These are phyloP conservation scores for Silurus glanis DNA, from an alignment of 2,113 vertebrate species.

Conservation along the genomic window DNA sequence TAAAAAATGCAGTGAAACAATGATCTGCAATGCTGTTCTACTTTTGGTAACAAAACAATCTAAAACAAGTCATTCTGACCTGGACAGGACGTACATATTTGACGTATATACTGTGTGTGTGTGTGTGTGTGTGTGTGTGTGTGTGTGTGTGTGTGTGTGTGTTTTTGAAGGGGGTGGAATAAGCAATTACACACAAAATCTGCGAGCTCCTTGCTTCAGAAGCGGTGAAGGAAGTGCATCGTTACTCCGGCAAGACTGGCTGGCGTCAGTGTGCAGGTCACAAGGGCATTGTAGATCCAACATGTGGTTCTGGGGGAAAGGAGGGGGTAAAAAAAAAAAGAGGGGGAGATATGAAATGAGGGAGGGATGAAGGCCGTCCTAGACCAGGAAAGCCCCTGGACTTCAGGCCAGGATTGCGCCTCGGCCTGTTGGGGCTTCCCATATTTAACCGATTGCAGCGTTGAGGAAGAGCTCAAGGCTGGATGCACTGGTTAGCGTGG, in stretches of 20 bases:
- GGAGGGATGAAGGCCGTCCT: slow-evolving; percentile 30
- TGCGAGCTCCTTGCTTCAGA: slow-evolving; percentile 47
- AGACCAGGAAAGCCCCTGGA: slow-evolving; percentile 46
- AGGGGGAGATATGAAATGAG: slow-evolving; percentile 13
- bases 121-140: background rate
- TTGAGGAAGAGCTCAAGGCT: slow-evolving; percentile 18
- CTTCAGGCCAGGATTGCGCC: slow-evolving; percentile 44
- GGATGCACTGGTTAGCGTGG: slow-evolving; percentile 54
- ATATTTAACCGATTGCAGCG: slow-evolving; percentile 42
- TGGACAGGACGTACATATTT: background rate
- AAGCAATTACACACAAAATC: slow-evolving; percentile 33
- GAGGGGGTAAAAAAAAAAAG: slow-evolving; percentile 3
- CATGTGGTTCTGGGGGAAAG: slow-evolving; percentile 47
- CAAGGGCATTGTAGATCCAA: slow-evolving; percentile 58
- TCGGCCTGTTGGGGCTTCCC: slow-evolving; percentile 47
- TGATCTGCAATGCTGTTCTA: background rate
- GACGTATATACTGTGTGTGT: background rate
- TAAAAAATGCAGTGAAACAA: background rate
- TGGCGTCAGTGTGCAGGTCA: slow-evolving; percentile 70
- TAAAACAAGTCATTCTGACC: slow-evolving; percentile 2
- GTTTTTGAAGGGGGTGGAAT: slow-evolving; percentile 5
- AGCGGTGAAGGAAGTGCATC: slow-evolving; percentile 66
- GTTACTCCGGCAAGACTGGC: slow-evolving; percentile 73
- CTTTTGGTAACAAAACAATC: slow-evolving; percentile 8
- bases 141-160: slow-evolving; percentile 23